phyloP scores from a whole-genome alignment of 2,797 vertebrate genomes.

The Myripristis jacobus region DNA sequence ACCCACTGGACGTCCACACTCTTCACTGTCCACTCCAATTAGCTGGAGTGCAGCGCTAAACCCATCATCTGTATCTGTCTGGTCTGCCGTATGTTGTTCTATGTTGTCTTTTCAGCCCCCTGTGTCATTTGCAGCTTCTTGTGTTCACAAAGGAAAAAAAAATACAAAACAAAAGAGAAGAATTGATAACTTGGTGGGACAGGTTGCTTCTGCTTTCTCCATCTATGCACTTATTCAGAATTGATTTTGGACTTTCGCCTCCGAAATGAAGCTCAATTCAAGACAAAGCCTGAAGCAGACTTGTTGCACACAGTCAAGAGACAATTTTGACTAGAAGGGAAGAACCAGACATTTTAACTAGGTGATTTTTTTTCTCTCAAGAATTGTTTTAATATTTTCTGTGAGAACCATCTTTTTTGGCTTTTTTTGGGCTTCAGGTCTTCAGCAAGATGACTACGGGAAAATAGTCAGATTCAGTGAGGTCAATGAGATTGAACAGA shows the following conservation, averaged over 20 bases:
- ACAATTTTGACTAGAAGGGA: not conserved
- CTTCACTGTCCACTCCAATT: slow-evolving; percentile 90
- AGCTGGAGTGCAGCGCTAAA: slow-evolving; percentile 81
- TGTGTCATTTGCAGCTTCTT: slow-evolving; percentile 48
- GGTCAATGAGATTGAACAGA: not conserved
- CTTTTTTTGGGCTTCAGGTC: not conserved
- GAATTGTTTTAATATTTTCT: not conserved
- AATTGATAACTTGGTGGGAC: slow-evolving; percentile 34
- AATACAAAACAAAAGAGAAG: slow-evolving; percentile 14
- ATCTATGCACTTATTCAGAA: slow-evolving; percentile 65
- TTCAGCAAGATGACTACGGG: not conserved
- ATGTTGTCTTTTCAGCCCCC: slow-evolving; percentile 47
- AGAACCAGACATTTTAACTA: slow-evolving; percentile 11
- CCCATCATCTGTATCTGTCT: slow-evolving; percentile 52
- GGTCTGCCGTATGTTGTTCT: slow-evolving; percentile 48
- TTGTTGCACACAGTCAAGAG: slow-evolving; percentile 21
- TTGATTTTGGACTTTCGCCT: slow-evolving; percentile 28
- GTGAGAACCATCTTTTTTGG: slow-evolving; percentile 1
- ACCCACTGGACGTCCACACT: slow-evolving; percentile 96
- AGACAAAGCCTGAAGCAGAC: slow-evolving; percentile 11
- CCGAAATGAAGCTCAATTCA: slow-evolving; percentile 35
- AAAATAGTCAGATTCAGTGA: not conserved
- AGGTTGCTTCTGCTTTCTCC: slow-evolving; percentile 60
- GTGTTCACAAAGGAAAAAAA: slow-evolving; percentile 29
- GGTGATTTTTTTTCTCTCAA: not conserved